Base-by-base conservation (phyloP, 2,113 vertebrate genomes). In the Aythya baeri region DNA sequence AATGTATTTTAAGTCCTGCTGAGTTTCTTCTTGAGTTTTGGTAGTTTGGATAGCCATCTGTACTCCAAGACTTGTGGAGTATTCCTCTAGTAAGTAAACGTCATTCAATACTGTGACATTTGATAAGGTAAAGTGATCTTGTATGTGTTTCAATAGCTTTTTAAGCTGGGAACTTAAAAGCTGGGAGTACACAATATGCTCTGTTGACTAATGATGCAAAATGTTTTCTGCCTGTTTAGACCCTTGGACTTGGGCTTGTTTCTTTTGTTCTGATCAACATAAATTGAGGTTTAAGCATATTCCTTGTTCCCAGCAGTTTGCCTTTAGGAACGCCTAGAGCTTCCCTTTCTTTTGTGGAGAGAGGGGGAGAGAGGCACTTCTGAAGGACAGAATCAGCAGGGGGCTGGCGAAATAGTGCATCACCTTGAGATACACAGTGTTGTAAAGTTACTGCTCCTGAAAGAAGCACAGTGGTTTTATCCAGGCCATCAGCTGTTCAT, bases 211-310 rank as follows among this genome's bases (percentile, higher is more conserved):
- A 20, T 29, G 44, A 27, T 83, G 32, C 36, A 25, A 32, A 58
- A 32, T 46, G 52, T 3, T 55, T n/a, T 83, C 25, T 32, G 6
- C 21, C 43, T 70, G 12, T 44, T 79, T 71, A 44, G 29, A 32
- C 21, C 0, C 0, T 61, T 38, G 5, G 4, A 49, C 11, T 2
- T 84, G 71, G 38, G 31, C 4, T 2, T 41, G 3, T 21, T 87
- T 9, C 11, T 71, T 66, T 70, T 62, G 9, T 63, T 50, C 23
- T 32, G 12, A n/a, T 46, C 34, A 65, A 62, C 13, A 7, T 65
- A 61, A 89, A 79, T 12, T 38, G 54, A 44, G 4, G 6, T 75
- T 38, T 38, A 55, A 74, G 18, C 7, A 23, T 17, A 2, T 61
- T 83, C 4, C 13, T 58, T 79, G n/a, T 62, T 67, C 15, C n/a